Evolutionary conservation across 2,888 invertebrate genomes (phyloP), one percentile per base, ranked within the genome.

Genomic region (Euplexia lucipara): DNA sequence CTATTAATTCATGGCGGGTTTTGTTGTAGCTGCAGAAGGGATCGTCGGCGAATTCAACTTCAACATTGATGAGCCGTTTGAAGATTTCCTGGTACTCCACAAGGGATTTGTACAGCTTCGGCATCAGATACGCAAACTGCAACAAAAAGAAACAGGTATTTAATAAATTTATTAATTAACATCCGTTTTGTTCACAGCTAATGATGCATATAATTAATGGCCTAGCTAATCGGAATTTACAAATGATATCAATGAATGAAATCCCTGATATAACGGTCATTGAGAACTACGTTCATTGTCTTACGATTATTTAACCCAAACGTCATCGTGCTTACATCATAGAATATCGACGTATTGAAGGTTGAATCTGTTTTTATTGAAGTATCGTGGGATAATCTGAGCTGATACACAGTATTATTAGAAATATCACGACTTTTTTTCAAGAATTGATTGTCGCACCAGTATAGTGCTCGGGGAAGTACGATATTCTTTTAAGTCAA

Each of bases 51-150:
- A 95, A 90, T 61, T 93, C 90, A 0, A 93, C 87, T 75, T 91
- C 87, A 6, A 92, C 90, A 41, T 88, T 86, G 54, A 84, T 84
- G 5, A 95, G 89, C 16, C 86, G 86, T 70, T 89, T 88, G 86
- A 95, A 94, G 66, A 95, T 89, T 39, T 88, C 85, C 54, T 92
- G 88, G 84, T 90, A 94, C 49, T 93, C 90, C 56, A 88, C 85
- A 30, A 95, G 86, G 6, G 91, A 90, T 72, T 92, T 95, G 91
- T 96, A 96, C 42, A 97, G 94, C 77, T 94, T 95, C 57, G 96
- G 96, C 82, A 96, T 93, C 64, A 96, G 90, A 73, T 92, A 93
- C 73, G 92, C 89, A 64, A 96, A 96, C 96, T 97, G 95, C 67
- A 95, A 95, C 90, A 93, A 94, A 80, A 85, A 81, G 86, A 83